phyloP scores from a whole-genome alignment of 64 coral and sea anemone genomes.

The Stylophora pistillata region DNA sequence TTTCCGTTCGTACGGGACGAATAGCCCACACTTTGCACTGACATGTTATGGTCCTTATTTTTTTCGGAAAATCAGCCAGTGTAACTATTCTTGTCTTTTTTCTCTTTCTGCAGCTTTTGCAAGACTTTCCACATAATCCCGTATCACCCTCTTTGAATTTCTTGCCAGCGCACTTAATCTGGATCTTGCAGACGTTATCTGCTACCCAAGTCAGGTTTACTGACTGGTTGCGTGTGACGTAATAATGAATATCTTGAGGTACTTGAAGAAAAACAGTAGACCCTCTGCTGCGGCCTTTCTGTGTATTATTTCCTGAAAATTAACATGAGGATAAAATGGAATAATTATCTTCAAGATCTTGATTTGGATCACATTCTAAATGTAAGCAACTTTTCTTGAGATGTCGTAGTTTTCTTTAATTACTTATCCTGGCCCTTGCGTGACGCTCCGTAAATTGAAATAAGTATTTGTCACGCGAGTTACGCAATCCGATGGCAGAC shows the following conservation, averaged over 20 bases:
- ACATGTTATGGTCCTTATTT: neutral
- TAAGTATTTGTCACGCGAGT: too few species aligned
- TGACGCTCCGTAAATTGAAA: neutral
- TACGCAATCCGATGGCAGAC: neutral
- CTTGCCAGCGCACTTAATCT: neutral
- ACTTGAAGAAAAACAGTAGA: neutral
- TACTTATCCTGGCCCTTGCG: neutral
- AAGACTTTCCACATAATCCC: neutral
- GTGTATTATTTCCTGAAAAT: neutral
- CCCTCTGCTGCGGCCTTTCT: neutral
- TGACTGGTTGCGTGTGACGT: neutral
- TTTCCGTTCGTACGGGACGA: neutral
- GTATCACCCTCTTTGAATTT: neutral
- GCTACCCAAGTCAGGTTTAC: slow-evolving; percentile 4
- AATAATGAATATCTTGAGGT: neutral
- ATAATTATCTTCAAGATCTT: neutral
- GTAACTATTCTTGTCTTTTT: neutral
- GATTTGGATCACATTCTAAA: neutral
- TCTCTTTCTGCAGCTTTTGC: neutral
- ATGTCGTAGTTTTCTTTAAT: neutral
- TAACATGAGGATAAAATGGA: neutral
- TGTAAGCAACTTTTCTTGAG: too few species aligned
- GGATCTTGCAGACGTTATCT: slow-evolving; percentile 3
- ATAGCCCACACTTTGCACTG: neutral
- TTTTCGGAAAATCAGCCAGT: neutral